phyloP scores from a whole-genome alignment of 2,797 vertebrate genomes.

The Premnoplex brunnescens region DNA sequence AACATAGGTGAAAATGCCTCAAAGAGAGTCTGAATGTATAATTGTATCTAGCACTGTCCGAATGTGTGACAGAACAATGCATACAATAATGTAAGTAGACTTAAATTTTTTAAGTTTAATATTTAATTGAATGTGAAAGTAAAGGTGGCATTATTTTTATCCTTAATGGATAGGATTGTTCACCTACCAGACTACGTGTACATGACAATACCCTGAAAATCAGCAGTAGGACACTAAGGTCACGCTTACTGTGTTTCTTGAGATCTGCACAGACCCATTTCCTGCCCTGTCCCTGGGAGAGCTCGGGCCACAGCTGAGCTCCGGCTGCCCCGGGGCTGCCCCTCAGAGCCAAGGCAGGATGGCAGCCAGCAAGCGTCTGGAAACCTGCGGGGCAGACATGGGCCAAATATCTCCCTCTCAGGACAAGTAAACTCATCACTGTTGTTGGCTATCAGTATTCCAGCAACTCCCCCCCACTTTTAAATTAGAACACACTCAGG shows the following conservation, averaged over 20 bases:
- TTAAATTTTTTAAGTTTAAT: background rate
- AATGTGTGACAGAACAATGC: background rate
- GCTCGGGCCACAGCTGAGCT: background rate
- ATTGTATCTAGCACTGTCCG: fast-evolving
- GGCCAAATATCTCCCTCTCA: background rate
- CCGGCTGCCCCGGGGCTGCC: background rate
- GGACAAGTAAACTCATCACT: background rate
- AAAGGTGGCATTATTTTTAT: background rate
- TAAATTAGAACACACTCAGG: background rate
- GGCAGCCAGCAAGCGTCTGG: background rate
- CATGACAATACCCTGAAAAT: background rate
- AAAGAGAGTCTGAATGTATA: background rate
- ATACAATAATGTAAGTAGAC: background rate
- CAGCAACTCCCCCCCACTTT: fast-evolving
- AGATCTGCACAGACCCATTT: background rate
- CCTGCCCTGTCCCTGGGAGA: background rate
- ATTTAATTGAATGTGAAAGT: background rate
- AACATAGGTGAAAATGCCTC: background rate
- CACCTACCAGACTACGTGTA: background rate
- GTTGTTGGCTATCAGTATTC: background rate
- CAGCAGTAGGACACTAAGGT: background rate
- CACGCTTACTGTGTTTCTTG: background rate
- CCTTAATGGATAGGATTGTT: background rate
- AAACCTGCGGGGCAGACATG: background rate
- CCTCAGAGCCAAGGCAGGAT: background rate